Base-by-base conservation (phyloP, 1,140 invertebrate genomes). In the Heliothis virescens region DNA sequence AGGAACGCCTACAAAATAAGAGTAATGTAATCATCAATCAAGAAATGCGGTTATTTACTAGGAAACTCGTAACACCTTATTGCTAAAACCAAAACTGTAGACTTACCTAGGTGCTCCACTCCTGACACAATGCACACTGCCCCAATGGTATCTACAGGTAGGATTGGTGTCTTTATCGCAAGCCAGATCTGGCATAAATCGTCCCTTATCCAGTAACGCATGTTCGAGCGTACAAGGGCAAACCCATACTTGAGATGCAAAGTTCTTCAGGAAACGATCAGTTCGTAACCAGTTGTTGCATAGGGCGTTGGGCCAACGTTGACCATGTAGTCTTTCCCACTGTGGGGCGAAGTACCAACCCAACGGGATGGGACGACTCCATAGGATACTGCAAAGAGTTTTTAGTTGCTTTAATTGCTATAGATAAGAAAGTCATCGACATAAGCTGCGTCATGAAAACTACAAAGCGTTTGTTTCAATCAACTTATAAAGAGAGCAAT, bases 201-300 rank as follows among this genome's bases (percentile, higher is more conserved):
- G 96, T 11, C 99, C 99, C 91, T 98, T 98, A 88, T 99, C 99
- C 48, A 97, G 95, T 1, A 99, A 90, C 0, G 98, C 99, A 86
- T 99, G 99, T 80, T 98, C 96, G 76, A 99, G 85, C 0, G 96
- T 98, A 89, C 99, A 99, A 0, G 99, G 99, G 89, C 99, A 99
- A 15, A 98, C 95, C 11, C 97, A 96, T 13, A 98, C 91, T 91
- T 98, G 97, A 5, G 97, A 96, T 4, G 98, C 98, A 90, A 98
- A 99, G 92, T 98, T 98, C 91, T 98, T 98, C 50, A 97, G 92
- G 90, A 98, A 98, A 83, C 98, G 95, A 92, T 99, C 98, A 69
- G 97, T 96, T 93, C 97, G 96, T 26, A 98, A 96, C 98, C 98
- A 99, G 79, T 97, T 96, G 91, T 99, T 97, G 90, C 98, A 99